These are phyloP conservation scores for Anoncus sp. DNA, from an alignment of 2,888 invertebrate genomes.

Conservation along the genomic window DNA sequence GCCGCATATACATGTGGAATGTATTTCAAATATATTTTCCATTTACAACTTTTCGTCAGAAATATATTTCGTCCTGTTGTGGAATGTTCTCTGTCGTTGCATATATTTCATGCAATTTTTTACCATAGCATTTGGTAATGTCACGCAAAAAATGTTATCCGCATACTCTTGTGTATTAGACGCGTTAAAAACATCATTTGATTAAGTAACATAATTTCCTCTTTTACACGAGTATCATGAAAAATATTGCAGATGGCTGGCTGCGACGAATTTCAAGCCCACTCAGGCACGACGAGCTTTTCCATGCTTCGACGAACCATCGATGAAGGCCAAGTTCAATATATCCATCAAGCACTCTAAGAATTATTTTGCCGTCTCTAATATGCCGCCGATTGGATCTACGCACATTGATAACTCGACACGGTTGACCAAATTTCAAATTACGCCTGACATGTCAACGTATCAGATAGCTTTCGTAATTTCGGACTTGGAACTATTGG, in stretches of 20 bases:
- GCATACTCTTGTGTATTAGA: no score
- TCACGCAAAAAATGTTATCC: no score
- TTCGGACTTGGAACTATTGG: slow-evolving; percentile 82
- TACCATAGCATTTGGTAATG: no score
- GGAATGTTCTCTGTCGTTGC: no score
- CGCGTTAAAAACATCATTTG: neutral
- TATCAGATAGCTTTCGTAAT: slow-evolving; percentile 87
- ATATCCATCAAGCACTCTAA: slow-evolving; percentile 86
- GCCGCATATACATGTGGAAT: no score
- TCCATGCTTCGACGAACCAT: slow-evolving; percentile 91
- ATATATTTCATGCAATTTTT: no score
- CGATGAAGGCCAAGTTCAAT: slow-evolving; percentile 87
- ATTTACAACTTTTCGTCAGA: no score
- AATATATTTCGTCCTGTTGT: no score
- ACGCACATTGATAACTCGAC: neutral
- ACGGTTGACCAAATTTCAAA: slow-evolving; percentile 65
- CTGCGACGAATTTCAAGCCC: slow-evolving; percentile 88
- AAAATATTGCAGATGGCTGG: slow-evolving; percentile 84
- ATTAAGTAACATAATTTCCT: neutral
- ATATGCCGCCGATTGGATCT: slow-evolving; percentile 56
- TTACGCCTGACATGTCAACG: slow-evolving; percentile 81
- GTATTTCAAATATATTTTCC: no score
- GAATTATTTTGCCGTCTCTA: slow-evolving; percentile 80
- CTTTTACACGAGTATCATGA: no score
- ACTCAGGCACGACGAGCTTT: slow-evolving; percentile 88